Conservation (phyloP, 2,113 vertebrate species). For the Apeltes quadracus region DNA sequence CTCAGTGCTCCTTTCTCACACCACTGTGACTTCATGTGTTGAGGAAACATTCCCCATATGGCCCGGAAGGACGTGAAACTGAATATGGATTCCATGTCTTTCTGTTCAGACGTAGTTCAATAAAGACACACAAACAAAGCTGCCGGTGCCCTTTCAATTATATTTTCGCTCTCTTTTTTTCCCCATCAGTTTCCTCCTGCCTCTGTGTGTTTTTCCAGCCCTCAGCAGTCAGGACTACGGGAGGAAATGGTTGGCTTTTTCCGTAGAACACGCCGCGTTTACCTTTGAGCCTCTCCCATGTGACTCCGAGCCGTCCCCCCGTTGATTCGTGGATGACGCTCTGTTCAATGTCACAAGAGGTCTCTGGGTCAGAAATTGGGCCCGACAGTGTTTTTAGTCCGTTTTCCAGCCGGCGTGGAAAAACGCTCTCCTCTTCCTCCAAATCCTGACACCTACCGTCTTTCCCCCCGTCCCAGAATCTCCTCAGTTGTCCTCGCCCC, state of each 20-base stretch:
- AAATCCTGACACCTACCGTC: conserved; percentile 4
- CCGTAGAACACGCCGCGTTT: conserved; percentile 60
- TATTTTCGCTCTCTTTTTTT: conserved; percentile 40
- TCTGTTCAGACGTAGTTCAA: conserved; percentile 55
- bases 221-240: conserved; percentile 52
- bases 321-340: conserved; percentile 15
- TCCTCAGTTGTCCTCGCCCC: conserved; percentile 78
- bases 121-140: conserved; percentile 70
- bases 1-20: conserved; percentile 48
- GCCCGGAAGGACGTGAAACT: conserved; percentile 71
- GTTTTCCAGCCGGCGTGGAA: too few species aligned
- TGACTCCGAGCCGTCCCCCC: conserved; percentile 22
- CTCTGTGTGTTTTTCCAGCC: conserved; percentile 62
- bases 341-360: conserved; percentile 34
- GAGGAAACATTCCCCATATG: conserved; percentile 60
- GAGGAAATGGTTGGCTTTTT: conserved; percentile 68
- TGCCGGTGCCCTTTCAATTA: conserved; percentile 1
- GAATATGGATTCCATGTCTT: conserved; percentile 70
- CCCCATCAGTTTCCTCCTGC: conserved; percentile 40
- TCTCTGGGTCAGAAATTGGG: conserved; percentile 5
- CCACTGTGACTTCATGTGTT: conserved; percentile 68
- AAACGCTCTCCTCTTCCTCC: too few species aligned
- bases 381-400: background rate
- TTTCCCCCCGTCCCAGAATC: conserved; percentile 73
- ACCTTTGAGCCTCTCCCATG: too few species aligned